These are phyloP conservation scores for Thalpophila matura DNA, from an alignment of 2,888 invertebrate genomes.

Conservation along the genomic window DNA sequence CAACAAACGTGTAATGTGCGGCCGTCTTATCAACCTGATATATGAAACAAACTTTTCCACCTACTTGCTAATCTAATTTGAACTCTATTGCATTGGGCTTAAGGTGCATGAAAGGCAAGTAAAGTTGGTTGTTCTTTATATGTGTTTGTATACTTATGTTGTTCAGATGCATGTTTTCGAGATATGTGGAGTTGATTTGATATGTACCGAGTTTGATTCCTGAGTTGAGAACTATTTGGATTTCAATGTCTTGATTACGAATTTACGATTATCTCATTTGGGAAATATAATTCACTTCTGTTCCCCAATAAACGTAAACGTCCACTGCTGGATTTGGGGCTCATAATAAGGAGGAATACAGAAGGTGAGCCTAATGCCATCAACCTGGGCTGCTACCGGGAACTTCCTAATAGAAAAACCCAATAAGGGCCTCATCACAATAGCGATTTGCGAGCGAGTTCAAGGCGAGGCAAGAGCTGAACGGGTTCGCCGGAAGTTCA, in stretches of 20 bases:
- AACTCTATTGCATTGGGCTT: rapidly evolving
- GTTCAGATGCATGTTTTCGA: constrained; percentile 33
- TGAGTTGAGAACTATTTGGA: background rate
- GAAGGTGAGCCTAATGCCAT: too few relatives aligned
- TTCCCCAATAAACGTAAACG: too few relatives aligned
- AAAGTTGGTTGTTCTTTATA: constrained; percentile 25
- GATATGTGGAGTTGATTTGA: constrained; percentile 36
- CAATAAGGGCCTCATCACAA: too few relatives aligned
- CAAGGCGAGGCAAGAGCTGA: too few relatives aligned
- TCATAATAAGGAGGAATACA: too few relatives aligned
- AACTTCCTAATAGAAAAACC: too few relatives aligned
- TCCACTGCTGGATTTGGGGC: too few relatives aligned
- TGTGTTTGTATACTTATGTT: constrained; percentile 16
- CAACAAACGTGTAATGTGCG: constrained; percentile 59
- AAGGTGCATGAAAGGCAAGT: background rate
- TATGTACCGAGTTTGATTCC: constrained; percentile 13
- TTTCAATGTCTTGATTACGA: background rate
- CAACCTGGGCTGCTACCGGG: too few relatives aligned
- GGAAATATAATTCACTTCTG: too few relatives aligned
- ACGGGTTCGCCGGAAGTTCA: too few relatives aligned
- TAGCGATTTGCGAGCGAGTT: too few relatives aligned
- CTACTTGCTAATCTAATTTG: background rate
- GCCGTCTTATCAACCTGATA: constrained; percentile 53
- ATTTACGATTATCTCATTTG: background rate
- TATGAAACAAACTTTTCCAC: constrained; percentile 17